Conservation (phyloP, 2,113 vertebrate genomes). For the Myocastor coypus region DNA sequence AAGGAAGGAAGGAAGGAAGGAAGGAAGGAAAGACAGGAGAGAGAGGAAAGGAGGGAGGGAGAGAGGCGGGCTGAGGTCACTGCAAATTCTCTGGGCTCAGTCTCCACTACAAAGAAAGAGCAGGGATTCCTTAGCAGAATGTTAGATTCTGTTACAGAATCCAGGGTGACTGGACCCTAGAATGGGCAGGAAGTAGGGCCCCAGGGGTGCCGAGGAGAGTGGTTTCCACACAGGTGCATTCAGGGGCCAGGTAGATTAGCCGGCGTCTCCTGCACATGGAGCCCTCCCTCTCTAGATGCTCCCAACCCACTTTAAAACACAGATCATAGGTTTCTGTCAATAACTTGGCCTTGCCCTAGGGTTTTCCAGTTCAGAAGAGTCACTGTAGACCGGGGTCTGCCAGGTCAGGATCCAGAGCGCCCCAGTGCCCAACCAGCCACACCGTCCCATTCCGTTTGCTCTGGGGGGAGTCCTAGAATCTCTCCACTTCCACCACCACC, state of each 20-base stretch:
- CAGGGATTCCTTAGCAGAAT: not conserved
- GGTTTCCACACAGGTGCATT: not conserved
- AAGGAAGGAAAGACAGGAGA: too few species aligned
- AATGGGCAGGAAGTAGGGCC: not conserved
- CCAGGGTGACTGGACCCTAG: not conserved
- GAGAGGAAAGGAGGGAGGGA: too few species aligned
- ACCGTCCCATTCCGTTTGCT: not conserved
- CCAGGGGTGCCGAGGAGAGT: too few species aligned
- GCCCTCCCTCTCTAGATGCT: not conserved
- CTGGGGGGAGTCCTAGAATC: not conserved
- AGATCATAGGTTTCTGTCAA: not conserved
- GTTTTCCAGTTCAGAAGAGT: not conserved
- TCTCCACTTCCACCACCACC: not conserved
- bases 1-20: too few species aligned
- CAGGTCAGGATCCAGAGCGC: not conserved
- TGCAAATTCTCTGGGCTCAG: not conserved
- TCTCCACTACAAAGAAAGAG: not conserved
- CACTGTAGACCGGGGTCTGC: rapidly evolving
- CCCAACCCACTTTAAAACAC: not conserved
- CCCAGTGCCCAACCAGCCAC: not conserved
- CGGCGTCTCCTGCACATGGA: not conserved
- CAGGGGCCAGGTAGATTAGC: not conserved
- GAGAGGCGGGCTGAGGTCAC: not conserved
- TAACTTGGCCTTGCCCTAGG: not conserved
- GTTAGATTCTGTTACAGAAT: not conserved